Evolutionary conservation across 2,888 invertebrate genomes (phyloP).

Genomic region (Chelonus formosanus): DNA sequence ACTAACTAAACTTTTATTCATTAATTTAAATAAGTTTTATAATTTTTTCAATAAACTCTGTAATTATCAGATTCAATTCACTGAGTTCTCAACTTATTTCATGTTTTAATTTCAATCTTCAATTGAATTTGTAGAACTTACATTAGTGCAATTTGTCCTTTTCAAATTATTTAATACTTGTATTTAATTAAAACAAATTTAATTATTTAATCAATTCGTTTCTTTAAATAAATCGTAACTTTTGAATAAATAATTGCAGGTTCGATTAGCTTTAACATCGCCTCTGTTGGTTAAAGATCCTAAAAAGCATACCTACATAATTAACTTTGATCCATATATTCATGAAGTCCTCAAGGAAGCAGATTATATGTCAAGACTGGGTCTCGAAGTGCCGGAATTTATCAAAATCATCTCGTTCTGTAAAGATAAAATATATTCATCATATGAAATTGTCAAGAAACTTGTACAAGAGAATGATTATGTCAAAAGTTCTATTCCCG

Average conservation of each 20-base stretch:
- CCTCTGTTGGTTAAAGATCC: slow-evolving; percentile 78
- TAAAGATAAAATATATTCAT: slow-evolving; percentile 74
- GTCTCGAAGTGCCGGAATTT: slow-evolving; percentile 78
- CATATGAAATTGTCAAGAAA: slow-evolving; percentile 71
- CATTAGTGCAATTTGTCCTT: too few species aligned
- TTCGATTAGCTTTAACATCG: slow-evolving; percentile 73
- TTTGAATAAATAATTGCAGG: slow-evolving; percentile 60
- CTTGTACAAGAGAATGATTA: slow-evolving; percentile 72
- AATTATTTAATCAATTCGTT: too few species aligned
- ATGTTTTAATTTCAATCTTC: too few species aligned
- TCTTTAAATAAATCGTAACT: neutral
- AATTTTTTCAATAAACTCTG: too few species aligned
- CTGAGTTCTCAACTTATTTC: too few species aligned
- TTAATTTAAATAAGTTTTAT: too few species aligned
- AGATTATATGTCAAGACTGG: slow-evolving; percentile 82
- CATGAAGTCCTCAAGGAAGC: slow-evolving; percentile 80
- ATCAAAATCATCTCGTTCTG: slow-evolving; percentile 80
- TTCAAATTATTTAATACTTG: too few species aligned
- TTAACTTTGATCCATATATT: slow-evolving; percentile 80
- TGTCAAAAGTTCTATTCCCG: slow-evolving; percentile 68
- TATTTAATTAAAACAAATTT: too few species aligned
- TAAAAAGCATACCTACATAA: slow-evolving; percentile 71
- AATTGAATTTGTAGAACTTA: too few species aligned
- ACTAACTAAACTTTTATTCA: too few species aligned
- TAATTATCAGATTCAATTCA: too few species aligned